These are phyloP conservation scores for Polydrusus tereticollis DNA, from an alignment of 2,888 invertebrate species.

Conservation along the genomic window DNA sequence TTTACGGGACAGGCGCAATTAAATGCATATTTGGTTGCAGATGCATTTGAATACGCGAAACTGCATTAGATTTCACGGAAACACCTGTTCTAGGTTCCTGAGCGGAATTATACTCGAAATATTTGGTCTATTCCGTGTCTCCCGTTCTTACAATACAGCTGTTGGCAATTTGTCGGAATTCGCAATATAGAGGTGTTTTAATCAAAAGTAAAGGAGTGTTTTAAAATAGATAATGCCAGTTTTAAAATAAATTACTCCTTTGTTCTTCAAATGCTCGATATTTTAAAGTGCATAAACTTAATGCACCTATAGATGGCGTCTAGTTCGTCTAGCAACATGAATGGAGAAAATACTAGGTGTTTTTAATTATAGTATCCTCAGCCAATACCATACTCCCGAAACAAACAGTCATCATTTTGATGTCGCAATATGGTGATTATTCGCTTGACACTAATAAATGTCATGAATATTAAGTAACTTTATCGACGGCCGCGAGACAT, in stretches of 20 bases:
- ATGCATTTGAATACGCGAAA: conserved; percentile 53
- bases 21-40: conserved; percentile 57
- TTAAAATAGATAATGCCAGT: neutral
- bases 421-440: too few relatives aligned
- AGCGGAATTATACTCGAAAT: conserved; percentile 28
- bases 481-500: too few relatives aligned
- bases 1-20: conserved; percentile 52
- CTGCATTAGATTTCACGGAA: conserved; percentile 53
- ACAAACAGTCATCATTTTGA: too few relatives aligned
- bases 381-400: too few relatives aligned
- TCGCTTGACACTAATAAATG: too few relatives aligned
- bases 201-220: neutral
- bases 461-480: too few relatives aligned
- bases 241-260: neutral
- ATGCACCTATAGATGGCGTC: too few relatives aligned
- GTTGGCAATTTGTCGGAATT: neutral
- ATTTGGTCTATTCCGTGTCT: conserved; percentile 21
- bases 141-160: conserved; percentile 1
- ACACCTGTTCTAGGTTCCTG: conserved; percentile 52
- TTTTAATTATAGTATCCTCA: too few relatives aligned
- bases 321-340: too few relatives aligned
- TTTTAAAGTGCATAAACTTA: too few relatives aligned
- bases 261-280: too few relatives aligned
- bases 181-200: neutral
- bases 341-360: too few relatives aligned